phyloP scores from a whole-genome alignment of 2,113 vertebrate genomes.

The Osmerus eperlanus region DNA sequence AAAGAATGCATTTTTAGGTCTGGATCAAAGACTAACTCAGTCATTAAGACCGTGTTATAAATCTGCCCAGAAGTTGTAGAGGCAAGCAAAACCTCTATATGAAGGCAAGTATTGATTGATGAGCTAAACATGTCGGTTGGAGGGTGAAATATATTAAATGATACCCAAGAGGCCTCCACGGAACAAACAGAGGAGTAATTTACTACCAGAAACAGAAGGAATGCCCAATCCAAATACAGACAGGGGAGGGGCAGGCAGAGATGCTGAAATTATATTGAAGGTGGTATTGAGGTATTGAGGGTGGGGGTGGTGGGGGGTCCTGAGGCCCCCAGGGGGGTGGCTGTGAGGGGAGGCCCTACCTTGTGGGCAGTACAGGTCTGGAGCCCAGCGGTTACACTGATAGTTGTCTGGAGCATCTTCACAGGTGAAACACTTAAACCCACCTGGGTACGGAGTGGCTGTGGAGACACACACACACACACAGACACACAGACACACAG shows the following conservation, averaged over 20 bases:
- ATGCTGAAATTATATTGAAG: too few relatives aligned
- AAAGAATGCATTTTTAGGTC: conserved; percentile 23
- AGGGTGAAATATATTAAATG: conserved; percentile 11
- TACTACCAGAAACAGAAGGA: background rate
- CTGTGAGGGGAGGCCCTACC: conserved; percentile 63
- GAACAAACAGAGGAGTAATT: conserved; percentile 10
- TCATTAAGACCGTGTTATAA: conserved; percentile 26
- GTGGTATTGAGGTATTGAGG: too few relatives aligned
- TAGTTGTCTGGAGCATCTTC: conserved; percentile 86
- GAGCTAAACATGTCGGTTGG: conserved; percentile 9
- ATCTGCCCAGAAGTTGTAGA: conserved; percentile 15
- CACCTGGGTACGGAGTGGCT: conserved; percentile 87
- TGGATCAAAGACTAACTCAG: conserved; percentile 12
- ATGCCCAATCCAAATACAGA: background rate
- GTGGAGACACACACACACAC: conserved; percentile 5
- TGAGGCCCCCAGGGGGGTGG: background rate
- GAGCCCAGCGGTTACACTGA: conserved; percentile 91
- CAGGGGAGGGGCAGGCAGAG: too few relatives aligned
- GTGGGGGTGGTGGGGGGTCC: too few relatives aligned
- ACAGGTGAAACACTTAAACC: conserved; percentile 92
- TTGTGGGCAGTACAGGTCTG: conserved; percentile 84
- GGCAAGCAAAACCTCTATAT: conserved; percentile 3
- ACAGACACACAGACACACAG: background rate
- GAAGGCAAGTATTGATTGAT: conserved; percentile 22
- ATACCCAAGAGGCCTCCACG: background rate